Conservation (phyloP, 2,797 vertebrate species). For the Phoebastria nigripes region DNA sequence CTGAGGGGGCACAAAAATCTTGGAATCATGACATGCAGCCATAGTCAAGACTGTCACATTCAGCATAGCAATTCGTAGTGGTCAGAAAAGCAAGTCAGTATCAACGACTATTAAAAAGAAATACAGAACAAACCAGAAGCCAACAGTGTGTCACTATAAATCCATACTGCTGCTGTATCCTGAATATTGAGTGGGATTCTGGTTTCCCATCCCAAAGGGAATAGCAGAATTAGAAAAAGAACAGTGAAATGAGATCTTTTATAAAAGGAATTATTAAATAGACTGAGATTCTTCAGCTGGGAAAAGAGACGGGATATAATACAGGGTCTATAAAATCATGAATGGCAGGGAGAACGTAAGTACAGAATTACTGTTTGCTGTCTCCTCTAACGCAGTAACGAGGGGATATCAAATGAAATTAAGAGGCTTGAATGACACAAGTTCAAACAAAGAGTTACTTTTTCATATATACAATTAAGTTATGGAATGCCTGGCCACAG, state of each 20-base stretch:
- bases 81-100: background rate
- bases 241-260: conserved; percentile 6
- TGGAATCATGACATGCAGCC: background rate
- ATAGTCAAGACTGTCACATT: background rate
- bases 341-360: conserved; percentile 15
- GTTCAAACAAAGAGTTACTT: conserved; percentile 46
- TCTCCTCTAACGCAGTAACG: background rate
- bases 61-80: background rate
- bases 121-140: background rate
- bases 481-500: conserved; percentile 21
- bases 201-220: background rate
- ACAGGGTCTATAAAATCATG: background rate
- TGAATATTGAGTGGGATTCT: background rate
- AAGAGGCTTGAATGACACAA: conserved; percentile 24
- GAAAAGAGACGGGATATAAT: background rate
- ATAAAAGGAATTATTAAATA: conserved; percentile 33
- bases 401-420: conserved; percentile 14
- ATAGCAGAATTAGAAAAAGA: conserved; percentile 3
- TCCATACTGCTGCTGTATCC: background rate
- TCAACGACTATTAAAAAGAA: background rate
- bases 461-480: conserved; percentile 26
- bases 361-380: conserved; percentile 13
- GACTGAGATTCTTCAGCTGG: background rate
- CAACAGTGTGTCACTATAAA: background rate
- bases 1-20: background rate